A percentile compares a stretch with the other conserved stretches of the same genome.
phyloP scores from a whole-genome alignment of 1,140 invertebrate species.

The Contarinia nasturtii region DNA sequence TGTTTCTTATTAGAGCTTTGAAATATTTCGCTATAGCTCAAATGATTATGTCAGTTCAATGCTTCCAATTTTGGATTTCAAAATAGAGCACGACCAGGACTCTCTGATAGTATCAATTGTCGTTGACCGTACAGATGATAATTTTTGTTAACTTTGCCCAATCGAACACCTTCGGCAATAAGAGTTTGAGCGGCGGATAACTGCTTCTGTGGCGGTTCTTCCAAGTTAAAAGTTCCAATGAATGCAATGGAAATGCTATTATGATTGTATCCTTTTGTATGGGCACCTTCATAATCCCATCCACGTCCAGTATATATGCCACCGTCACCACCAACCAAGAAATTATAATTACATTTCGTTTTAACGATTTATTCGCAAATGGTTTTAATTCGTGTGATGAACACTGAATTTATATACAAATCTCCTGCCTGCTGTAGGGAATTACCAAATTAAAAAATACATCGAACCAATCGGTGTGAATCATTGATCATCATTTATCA shows the following conservation, averaged over 20 bases:
- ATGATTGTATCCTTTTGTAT: slow-evolving; percentile 40
- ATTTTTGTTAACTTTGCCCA: slow-evolving; percentile 28
- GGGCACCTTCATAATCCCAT: slow-evolving; percentile 39
- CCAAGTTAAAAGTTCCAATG: slow-evolving; percentile 42
- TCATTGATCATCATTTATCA: too few species aligned
- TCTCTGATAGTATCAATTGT: slow-evolving; percentile 34
- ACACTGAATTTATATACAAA: too few species aligned
- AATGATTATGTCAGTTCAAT: slow-evolving; percentile 28
- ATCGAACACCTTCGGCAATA: slow-evolving; percentile 35
- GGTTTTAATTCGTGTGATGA: too few species aligned
- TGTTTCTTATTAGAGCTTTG: too few species aligned
- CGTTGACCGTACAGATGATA: slow-evolving; percentile 40
- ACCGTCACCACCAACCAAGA: slow-evolving; percentile 44
- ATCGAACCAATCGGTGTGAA: too few species aligned
- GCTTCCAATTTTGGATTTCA: slow-evolving; percentile 33
- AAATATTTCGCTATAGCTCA: too few species aligned
- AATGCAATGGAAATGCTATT: slow-evolving; percentile 44
- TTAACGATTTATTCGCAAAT: too few species aligned
- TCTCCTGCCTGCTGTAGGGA: too few species aligned
- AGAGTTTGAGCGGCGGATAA: slow-evolving; percentile 34
- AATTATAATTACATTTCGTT: too few species aligned
- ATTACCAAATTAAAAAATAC: too few species aligned
- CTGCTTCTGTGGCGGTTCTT: slow-evolving; percentile 30
- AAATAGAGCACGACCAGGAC: slow-evolving; percentile 40
- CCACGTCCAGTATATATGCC: slow-evolving; percentile 38